Evolutionary conservation across 2,888 invertebrate genomes (phyloP).

Genomic region (Drosophila nr. fundita): DNA sequence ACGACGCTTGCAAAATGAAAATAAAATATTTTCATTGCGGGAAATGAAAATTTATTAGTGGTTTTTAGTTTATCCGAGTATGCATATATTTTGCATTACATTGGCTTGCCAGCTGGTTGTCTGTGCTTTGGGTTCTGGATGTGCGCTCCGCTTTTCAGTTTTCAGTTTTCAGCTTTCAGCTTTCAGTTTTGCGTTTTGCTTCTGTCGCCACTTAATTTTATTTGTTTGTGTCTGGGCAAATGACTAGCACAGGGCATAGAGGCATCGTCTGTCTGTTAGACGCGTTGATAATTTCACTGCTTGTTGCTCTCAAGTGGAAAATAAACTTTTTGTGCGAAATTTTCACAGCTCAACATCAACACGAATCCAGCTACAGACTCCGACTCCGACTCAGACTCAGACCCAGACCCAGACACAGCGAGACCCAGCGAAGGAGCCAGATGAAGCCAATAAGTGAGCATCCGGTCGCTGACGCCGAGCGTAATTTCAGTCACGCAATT

Average conservation of each 20-base stretch:
- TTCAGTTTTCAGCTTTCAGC: background rate
- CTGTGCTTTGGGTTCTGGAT: background rate
- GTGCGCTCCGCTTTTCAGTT: conserved; percentile 6
- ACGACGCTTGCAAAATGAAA: conserved; percentile 34
- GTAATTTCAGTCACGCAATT: conserved; percentile 40
- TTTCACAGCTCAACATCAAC: conserved; percentile 34
- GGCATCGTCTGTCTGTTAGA: conserved; percentile 34
- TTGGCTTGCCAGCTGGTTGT: background rate
- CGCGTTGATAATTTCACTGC: conserved; percentile 45
- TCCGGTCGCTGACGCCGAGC: conserved; percentile 15
- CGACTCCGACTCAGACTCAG: conserved; percentile 10
- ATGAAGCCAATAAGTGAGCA: conserved; percentile 48
- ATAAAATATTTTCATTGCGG: conserved; percentile 57
- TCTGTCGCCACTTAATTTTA: conserved; percentile 55
- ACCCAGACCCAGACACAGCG: background rate
- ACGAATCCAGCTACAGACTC: conserved; percentile 19
- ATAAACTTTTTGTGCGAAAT: conserved; percentile 49
- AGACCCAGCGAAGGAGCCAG: background rate
- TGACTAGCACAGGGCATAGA: conserved; percentile 27
- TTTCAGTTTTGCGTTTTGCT: conserved; percentile 11
- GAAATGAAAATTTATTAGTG: conserved; percentile 67
- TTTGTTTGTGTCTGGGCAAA: conserved; percentile 58
- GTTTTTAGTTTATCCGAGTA: conserved; percentile 35
- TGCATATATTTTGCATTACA: conserved; percentile 8
- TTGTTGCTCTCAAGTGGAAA: conserved; percentile 55